Base-by-base conservation (phyloP, 2,113 vertebrate species). In the Motacilla tschutschensis region DNA sequence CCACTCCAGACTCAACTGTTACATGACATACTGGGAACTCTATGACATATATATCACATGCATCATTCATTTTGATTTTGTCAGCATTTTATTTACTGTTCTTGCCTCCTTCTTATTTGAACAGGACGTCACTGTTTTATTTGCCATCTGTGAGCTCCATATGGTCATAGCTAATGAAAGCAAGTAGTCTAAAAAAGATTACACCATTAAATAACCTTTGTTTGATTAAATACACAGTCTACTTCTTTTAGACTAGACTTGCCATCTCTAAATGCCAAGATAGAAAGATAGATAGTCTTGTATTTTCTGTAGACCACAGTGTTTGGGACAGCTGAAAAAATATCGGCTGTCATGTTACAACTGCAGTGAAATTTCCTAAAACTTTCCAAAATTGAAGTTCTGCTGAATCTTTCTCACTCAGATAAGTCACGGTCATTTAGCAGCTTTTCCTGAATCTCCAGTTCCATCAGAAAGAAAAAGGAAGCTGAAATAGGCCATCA, bases 81-180 rank as follows among this genome's bases (percentile, higher is more conserved):
- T 74, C 47, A 93, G 64, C 21, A 94, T 92, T 91, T 83, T 94
- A 92, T 95, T 94, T 93, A 87, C 50, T 90, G 90, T 89, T 93
- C 94, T 91, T 93, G 90, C 36, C 44, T 76, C 47, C 75, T 91
- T 89, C 79, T 94, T 91, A 63, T 90, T 82, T 91, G 88, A 92
- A 85, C 75, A 87, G 86, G 86, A 95, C 41, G 24, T 94, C 93
- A 92, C 89, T 85, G 66, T 93, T 95, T 95, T 92, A 89, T 94
- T 95, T 93, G 87, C 95, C 95, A 96, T 96, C 95, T 96, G 95
- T 94, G 95, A 95, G 90, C 90, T 94, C 95, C 95, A 95, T 96
- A 95, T 96, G 95, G 89, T 79, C 86, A 78, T 76, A 81, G 72
- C 72, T 96, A 95, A 94, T 95, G 93, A 95, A 96, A 95, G 77